A percentile compares a stretch with the other conserved stretches of the same genome.
phyloP scores from a whole-genome alignment of 2,797 vertebrate species.

The Potorous gilbertii region DNA sequence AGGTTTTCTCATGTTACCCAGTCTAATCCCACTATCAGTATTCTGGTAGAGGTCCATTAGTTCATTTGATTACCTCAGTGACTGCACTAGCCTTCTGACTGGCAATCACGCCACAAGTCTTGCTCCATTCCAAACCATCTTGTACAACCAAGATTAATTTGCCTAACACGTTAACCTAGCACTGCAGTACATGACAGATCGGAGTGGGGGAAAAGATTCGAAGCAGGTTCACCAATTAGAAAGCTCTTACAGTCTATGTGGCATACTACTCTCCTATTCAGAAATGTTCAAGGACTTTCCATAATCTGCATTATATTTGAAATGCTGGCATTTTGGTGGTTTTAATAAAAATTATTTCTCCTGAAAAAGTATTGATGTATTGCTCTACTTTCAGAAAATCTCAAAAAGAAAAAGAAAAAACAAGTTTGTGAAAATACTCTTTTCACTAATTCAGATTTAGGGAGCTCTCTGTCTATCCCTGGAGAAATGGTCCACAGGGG shows the following conservation, averaged over 20 bases:
- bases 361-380: not conserved
- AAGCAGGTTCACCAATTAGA: not conserved
- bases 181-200: not conserved
- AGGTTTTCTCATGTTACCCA: constrained; percentile 41
- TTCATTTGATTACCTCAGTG: not conserved
- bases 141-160: constrained; percentile 16
- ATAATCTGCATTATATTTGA: not conserved
- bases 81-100: not conserved
- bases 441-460: not conserved
- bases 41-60: not conserved
- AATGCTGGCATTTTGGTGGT: not conserved
- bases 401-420: not conserved
- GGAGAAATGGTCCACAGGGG: not conserved
- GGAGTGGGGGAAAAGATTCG: not conserved
- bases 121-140: not conserved
- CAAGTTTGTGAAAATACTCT: not conserved
- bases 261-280: constrained; percentile 9
- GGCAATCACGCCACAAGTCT: not conserved
- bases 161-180: constrained; percentile 11
- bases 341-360: not conserved
- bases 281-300: constrained; percentile 27
- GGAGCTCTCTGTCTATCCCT: not conserved
- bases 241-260: not conserved
- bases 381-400: not conserved
- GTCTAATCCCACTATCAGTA: not conserved